Percentiles rank a stretch among this genome's conserved stretches.
Evolutionary conservation across 2,113 vertebrate genomes (phyloP).

Genomic region (Plecotus auritus): DNA sequence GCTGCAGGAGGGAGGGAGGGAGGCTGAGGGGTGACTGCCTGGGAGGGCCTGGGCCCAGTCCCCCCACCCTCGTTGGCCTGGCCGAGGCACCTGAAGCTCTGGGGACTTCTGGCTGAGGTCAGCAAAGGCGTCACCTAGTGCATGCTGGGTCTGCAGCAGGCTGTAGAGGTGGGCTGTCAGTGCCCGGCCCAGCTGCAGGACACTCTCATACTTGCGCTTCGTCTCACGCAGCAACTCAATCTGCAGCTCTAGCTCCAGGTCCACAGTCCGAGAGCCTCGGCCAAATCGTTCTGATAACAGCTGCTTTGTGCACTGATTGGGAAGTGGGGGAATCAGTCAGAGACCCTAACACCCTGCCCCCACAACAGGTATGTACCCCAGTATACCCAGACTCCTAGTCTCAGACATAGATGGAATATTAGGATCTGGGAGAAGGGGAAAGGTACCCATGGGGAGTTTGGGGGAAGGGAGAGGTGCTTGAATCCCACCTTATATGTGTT

Average conservation of each 20-base stretch:
- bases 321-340: background rate
- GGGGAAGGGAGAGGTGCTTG: background rate
- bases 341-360: background rate
- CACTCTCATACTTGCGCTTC: constrained; percentile 93
- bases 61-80: constrained; percentile 39
- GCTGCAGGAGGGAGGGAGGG: constrained; percentile 69
- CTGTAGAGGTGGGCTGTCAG: constrained; percentile 96
- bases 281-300: constrained; percentile 95
- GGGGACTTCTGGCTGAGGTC: constrained; percentile 99
- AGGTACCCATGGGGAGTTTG: background rate
- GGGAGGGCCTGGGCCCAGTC: constrained; percentile 43
- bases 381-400: constrained; percentile 17
- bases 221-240: constrained; percentile 96
- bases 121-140: constrained; percentile 94
- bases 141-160: constrained; percentile 97
- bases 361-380: background rate
- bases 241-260: constrained; percentile 96
- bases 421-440: background rate
- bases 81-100: constrained; percentile 89
- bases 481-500: constrained; percentile 95
- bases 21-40: constrained; percentile 60
- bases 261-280: constrained; percentile 93
- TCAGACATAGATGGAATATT: background rate
- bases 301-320: constrained; percentile 93
- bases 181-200: constrained; percentile 90